phyloP scores from a whole-genome alignment of 2,113 vertebrate genomes.

The Petrocephalus microphthalmus region DNA sequence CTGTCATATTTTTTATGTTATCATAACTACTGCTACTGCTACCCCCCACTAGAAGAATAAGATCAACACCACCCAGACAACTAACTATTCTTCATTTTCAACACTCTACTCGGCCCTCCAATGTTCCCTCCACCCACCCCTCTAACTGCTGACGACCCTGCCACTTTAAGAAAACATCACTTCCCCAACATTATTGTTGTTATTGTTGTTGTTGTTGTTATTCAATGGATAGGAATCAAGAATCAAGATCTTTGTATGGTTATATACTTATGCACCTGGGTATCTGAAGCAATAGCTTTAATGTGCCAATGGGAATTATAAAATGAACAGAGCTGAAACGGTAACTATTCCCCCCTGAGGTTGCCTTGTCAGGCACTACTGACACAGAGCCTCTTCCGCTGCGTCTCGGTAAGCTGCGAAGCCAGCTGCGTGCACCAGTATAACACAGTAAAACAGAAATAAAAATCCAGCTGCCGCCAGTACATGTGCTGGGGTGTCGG shows the following conservation, averaged over 20 bases:
- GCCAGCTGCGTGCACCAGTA: neutral
- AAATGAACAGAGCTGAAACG: neutral
- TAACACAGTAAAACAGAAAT: neutral
- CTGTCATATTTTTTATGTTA: neutral
- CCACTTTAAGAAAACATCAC: neutral
- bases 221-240: neutral
- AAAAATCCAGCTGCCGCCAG: neutral
- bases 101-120: neutral
- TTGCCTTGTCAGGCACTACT: neutral
- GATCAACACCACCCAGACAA: neutral
- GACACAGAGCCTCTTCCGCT: neutral
- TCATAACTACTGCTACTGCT: neutral
- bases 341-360: neutral
- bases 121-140: neutral
- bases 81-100: neutral
- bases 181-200: neutral
- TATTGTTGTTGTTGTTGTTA: neutral
- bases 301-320: neutral
- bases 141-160: neutral
- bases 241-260: neutral
- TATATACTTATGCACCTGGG: neutral
- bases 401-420: neutral
- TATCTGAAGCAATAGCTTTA: neutral
- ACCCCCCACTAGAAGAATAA: neutral
- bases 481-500: neutral